These are phyloP conservation scores for Dendroctonus valens DNA, from an alignment of 1,140 invertebrate genomes.

Conservation along the genomic window DNA sequence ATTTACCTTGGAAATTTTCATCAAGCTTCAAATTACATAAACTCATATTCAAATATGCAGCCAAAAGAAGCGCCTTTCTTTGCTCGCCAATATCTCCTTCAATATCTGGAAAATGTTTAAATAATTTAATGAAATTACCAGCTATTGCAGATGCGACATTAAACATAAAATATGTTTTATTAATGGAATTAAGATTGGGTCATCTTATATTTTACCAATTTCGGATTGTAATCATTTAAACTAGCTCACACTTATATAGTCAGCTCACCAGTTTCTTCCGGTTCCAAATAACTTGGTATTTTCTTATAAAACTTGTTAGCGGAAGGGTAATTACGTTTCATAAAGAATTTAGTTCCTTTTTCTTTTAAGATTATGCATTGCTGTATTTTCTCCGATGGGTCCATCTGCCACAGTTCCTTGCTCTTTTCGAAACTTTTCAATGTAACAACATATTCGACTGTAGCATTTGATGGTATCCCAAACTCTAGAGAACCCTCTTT, in stretches of 20 bases:
- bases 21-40: slow-evolving; percentile 82
- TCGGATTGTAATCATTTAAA: too few relatives aligned
- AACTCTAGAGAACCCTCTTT: slow-evolving; percentile 66
- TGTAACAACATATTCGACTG: slow-evolving; percentile 78
- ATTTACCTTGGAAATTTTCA: slow-evolving; percentile 70
- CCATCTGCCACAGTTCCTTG: slow-evolving; percentile 80
- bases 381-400: slow-evolving; percentile 73
- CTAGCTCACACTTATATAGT: too few relatives aligned
- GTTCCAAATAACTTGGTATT: slow-evolving; percentile 53
- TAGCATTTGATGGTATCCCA: slow-evolving; percentile 76
- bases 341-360: slow-evolving; percentile 91
- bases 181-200: background rate
- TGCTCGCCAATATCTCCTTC: slow-evolving; percentile 49
- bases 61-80: slow-evolving; percentile 65
- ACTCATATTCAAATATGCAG: slow-evolving; percentile 80
- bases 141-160: slow-evolving; percentile 12
- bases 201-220: too few relatives aligned
- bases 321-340: slow-evolving; percentile 70
- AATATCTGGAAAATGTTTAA: slow-evolving; percentile 31
- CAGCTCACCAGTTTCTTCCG: slow-evolving; percentile 41
- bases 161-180: slow-evolving; percentile 9
- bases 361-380: slow-evolving; percentile 82
- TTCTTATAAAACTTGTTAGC: slow-evolving; percentile 90
- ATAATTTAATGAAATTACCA: too few relatives aligned
- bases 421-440: slow-evolving; percentile 81